Evolutionary conservation across 1,140 invertebrate species (phyloP).

Genomic region (Rhynchophorus ferrugineus): DNA sequence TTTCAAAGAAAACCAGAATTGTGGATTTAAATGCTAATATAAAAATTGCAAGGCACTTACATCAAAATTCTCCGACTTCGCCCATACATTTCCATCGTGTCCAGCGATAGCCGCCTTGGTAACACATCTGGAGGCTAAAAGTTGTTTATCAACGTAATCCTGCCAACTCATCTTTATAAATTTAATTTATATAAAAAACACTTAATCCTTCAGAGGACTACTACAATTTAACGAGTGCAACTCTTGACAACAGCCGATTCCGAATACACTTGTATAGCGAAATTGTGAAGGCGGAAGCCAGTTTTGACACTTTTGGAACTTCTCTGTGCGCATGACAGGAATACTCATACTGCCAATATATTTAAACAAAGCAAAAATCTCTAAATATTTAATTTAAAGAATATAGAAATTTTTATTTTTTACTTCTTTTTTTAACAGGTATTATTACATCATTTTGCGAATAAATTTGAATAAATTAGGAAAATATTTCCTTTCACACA

Average conservation of each 20-base stretch:
- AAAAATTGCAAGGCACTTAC: too few relatives aligned
- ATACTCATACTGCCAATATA: not conserved
- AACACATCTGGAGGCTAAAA: slow-evolving; percentile 86
- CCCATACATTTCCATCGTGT: slow-evolving; percentile 91
- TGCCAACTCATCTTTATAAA: slow-evolving; percentile 83
- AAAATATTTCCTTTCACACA: too few relatives aligned
- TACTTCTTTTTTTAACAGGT: too few relatives aligned
- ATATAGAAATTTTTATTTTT: too few relatives aligned
- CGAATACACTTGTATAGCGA: not conserved
- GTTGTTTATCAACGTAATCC: slow-evolving; percentile 96
- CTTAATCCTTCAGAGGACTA: not conserved
- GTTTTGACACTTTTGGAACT: not conserved
- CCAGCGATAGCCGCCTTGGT: slow-evolving; percentile 90
- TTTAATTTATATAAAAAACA: not conserved
- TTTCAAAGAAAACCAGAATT: too few relatives aligned
- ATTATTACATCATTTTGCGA: too few relatives aligned
- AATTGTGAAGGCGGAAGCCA: not conserved
- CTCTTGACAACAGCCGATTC: not conserved
- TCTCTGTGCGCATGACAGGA: not conserved
- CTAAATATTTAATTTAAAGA: too few relatives aligned
- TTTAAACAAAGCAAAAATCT: too few relatives aligned
- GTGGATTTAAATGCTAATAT: too few relatives aligned
- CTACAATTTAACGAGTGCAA: not conserved
- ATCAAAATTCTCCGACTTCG: slow-evolving; percentile 86
- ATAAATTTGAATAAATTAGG: too few relatives aligned